Evolutionary conservation across 1,140 invertebrate genomes (phyloP).

Genomic region (Aplysia californica): DNA sequence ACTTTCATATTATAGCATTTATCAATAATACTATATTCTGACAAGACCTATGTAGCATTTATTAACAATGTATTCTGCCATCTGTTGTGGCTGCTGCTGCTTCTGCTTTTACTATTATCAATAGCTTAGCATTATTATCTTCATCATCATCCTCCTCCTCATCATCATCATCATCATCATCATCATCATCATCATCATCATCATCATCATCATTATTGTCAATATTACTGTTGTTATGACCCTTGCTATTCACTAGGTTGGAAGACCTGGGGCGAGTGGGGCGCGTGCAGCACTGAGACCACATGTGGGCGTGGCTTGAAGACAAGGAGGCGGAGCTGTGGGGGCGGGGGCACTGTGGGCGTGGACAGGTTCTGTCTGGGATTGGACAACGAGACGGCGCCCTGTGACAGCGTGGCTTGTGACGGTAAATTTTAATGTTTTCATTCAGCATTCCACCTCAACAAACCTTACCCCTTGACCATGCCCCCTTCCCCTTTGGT

Average conservation of each 20-base stretch:
- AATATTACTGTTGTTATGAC: neutral
- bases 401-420: slow-evolving; percentile 48
- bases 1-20: neutral
- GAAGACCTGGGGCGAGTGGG: slow-evolving; percentile 52
- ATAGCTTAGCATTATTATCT: neutral
- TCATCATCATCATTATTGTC: neutral
- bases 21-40: neutral
- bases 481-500: neutral
- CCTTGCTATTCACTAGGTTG: slow-evolving; percentile 38
- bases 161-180: neutral
- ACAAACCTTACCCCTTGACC: neutral
- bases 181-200: neutral
- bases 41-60: neutral
- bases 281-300: slow-evolving; percentile 43
- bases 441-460: neutral
- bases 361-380: slow-evolving; percentile 58
- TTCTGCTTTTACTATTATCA: neutral
- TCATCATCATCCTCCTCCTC: neutral
- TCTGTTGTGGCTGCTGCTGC: neutral
- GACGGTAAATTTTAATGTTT: slow-evolving; percentile 37
- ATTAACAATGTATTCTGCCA: neutral
- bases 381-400: slow-evolving; percentile 41
- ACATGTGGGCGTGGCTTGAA: slow-evolving; percentile 54
- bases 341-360: slow-evolving; percentile 46
- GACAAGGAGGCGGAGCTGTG: slow-evolving; percentile 42